Base-by-base conservation (phyloP, 2,113 vertebrate genomes). In the Orthonyx spaldingii region DNA sequence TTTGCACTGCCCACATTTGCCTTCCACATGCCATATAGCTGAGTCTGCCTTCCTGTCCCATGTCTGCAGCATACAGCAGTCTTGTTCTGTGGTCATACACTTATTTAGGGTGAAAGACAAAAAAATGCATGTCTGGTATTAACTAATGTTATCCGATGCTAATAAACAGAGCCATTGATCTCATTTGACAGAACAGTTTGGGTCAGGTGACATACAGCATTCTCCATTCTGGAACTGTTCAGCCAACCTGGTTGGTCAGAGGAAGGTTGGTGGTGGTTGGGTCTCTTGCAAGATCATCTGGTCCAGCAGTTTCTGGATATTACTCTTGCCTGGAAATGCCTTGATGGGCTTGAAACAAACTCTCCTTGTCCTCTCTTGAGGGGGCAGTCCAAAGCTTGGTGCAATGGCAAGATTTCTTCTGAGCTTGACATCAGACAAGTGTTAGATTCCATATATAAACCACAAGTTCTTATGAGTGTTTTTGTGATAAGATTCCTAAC, bases 1-100 rank as follows among this genome's bases (percentile, higher is more conserved):
- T 65, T 41, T 69, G 18, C 13, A 27, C 35, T 71, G 14, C 28
- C 55, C 1, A 0, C 6, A 5, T 13, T 61, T 61, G 33, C 8
- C 23, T 80, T 49, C n/a, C 61, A 41, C 11, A 3, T 0, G 1
- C 13, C 19, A 11, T 5, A 6, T 1, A n/a, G 33, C 49, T 69
- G 20, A 5, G 4, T 6, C 13, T 35, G 33, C 35, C 23, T 59
- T 79, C n/a, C 41, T 0, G 0, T 39, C 22, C 44, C 4, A 1
- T 18, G 5, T 56, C 66, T 55, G 63, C 70, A 88, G 44, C 30
- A 59, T 17, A 26, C 9, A 13, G 22, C 32, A 42, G 9, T 16
- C 30, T 39, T 8, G 0, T 42, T 63, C 77, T 46, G 20, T 11
- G 35, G 47, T 39, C 27, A 6, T 19, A 35, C 0, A 1, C 15